These are phyloP conservation scores for Clistopyga incitator DNA, from an alignment of 2,888 invertebrate species.

Conservation along the genomic window DNA sequence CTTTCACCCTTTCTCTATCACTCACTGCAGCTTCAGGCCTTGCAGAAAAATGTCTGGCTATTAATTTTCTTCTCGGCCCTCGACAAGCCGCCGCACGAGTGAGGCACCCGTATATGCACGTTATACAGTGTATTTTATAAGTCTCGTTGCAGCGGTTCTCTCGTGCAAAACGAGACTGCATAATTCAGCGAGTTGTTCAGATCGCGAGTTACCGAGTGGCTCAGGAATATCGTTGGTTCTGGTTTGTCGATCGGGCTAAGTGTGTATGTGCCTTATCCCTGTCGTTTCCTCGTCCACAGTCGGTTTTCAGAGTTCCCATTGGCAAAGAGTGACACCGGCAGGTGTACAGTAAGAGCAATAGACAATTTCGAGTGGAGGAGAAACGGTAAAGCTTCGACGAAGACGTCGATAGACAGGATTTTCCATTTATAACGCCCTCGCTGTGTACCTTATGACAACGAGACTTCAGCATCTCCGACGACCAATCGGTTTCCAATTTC, in stretches of 20 bases:
- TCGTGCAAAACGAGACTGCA: slow-evolving; percentile 65
- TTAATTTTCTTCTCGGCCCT: slow-evolving; percentile 74
- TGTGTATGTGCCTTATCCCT: neutral
- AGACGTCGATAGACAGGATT: slow-evolving; percentile 49
- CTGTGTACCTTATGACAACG: slow-evolving; percentile 55
- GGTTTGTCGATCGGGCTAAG: neutral
- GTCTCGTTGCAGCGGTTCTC: slow-evolving; percentile 14
- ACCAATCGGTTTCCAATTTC: slow-evolving; percentile 80
- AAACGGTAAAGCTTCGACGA: slow-evolving; percentile 33
- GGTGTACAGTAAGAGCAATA: neutral
- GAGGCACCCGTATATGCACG: neutral
- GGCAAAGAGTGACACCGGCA: neutral
- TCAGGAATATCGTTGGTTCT: neutral
- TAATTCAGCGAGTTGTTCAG: slow-evolving; percentile 71
- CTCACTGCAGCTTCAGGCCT: slow-evolving; percentile 54
- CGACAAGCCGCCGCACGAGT: slow-evolving; percentile 19
- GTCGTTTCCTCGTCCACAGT: neutral
- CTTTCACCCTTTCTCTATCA: slow-evolving; percentile 36
- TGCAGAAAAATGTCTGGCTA: slow-evolving; percentile 77
- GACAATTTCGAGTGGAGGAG: slow-evolving; percentile 40
- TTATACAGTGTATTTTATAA: slow-evolving; percentile 30
- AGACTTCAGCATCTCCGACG: slow-evolving; percentile 35
- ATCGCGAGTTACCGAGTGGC: slow-evolving; percentile 5
- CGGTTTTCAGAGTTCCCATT: neutral
- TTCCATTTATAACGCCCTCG: slow-evolving; percentile 57